These are phyloP conservation scores for Galagoides demidoff DNA, from an alignment of 2,797 vertebrate genomes.

Conservation along the genomic window DNA sequence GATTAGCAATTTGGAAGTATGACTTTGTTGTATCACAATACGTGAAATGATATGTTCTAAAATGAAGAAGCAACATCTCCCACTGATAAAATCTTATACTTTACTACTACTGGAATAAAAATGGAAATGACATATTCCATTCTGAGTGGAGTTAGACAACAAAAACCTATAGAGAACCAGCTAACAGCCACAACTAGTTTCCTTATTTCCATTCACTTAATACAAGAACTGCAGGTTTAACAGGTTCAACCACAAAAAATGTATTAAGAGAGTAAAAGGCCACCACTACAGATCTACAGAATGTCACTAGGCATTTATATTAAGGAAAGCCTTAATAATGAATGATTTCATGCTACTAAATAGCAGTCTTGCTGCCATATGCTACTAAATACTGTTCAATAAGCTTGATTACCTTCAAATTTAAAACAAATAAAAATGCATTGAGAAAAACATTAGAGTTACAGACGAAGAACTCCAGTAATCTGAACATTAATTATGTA, in stretches of 20 bases:
- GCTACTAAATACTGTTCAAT: constrained; percentile 2
- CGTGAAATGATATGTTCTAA: constrained; percentile 33
- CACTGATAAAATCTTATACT: not conserved
- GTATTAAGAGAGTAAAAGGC: constrained; percentile 36
- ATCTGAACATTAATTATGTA: not conserved
- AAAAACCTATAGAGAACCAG: constrained; percentile 64
- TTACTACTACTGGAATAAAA: constrained; percentile 50
- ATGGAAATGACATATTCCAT: constrained; percentile 59
- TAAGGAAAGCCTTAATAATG: constrained; percentile 61
- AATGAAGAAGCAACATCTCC: constrained; percentile 57
- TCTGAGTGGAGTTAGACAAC: constrained; percentile 46
- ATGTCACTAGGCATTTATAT: not conserved
- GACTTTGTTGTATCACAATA: not conserved
- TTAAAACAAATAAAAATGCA: constrained; percentile 45
- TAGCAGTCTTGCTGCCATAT: not conserved
- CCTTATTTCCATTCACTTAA: constrained; percentile 70
- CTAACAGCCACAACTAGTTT: constrained; percentile 68
- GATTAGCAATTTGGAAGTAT: constrained; percentile 41
- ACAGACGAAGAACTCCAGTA: not conserved
- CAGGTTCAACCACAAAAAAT: constrained; percentile 67
- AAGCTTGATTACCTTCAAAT: constrained; percentile 47
- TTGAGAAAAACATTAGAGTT: constrained; percentile 31
- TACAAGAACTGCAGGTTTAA: constrained; percentile 72
- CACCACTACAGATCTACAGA: constrained; percentile 58
- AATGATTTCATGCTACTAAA: constrained; percentile 53